A percentile compares a stretch with the other conserved stretches of the same genome.
These are phyloP conservation scores for Pegea sp. DNA, from an alignment of 23 tunicate species.

Conservation along the genomic window DNA sequence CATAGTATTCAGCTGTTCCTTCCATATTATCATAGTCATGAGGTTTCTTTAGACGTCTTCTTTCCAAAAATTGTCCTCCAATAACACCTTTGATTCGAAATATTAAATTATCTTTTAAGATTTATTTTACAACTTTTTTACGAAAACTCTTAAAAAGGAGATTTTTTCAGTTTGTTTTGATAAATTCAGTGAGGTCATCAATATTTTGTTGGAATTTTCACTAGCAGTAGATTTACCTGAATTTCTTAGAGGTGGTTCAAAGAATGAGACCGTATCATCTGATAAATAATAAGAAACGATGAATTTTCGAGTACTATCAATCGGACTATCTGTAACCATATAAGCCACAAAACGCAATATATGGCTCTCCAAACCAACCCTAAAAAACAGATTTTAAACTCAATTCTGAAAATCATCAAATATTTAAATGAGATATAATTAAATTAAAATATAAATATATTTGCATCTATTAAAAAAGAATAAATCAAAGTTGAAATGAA, in stretches of 20 bases:
- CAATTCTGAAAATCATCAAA: background rate
- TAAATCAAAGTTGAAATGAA: background rate
- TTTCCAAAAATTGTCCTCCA: constrained; percentile 89
- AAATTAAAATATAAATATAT: background rate
- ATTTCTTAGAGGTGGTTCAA: constrained; percentile 95
- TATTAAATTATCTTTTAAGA: too few species aligned
- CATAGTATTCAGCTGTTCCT: constrained; percentile 67
- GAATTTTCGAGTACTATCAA: constrained; percentile 78
- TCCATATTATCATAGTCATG: constrained; percentile 47
- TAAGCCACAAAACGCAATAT: constrained; percentile 76
- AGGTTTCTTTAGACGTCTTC: constrained; percentile 75
- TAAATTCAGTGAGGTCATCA: background rate
- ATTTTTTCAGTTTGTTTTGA: too few species aligned
- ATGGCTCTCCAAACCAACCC: constrained; percentile 86
- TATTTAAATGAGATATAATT: background rate
- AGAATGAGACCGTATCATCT: constrained; percentile 85
- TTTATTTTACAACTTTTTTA: too few species aligned
- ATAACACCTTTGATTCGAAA: constrained; percentile 33
- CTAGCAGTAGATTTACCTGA: constrained; percentile 33
- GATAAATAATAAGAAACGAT: constrained; percentile 83
- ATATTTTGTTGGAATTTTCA: background rate
- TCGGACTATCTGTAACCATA: constrained; percentile 81
- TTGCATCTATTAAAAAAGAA: background rate
- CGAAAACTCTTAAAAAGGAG: too few species aligned
- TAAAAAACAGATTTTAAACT: constrained; percentile 5